phyloP scores from a whole-genome alignment of 1,140 invertebrate genomes.

The Hestina assimilis region DNA sequence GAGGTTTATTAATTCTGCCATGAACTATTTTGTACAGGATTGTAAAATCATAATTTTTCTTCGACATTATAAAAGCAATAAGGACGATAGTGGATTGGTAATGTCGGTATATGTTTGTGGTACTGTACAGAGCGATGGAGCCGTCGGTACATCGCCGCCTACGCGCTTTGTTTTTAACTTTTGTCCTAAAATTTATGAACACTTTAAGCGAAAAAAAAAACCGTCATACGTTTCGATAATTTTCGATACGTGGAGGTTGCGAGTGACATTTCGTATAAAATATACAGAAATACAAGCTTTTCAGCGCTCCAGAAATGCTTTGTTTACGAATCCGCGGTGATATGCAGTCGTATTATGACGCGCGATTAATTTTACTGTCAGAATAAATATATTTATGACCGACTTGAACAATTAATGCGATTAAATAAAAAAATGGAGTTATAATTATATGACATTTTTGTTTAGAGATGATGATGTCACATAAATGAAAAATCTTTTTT shows the following conservation, averaged over 20 bases:
- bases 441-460: too few relatives aligned
- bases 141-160: conserved; percentile 27
- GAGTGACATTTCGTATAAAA: conserved; percentile 4
- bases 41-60: too few relatives aligned
- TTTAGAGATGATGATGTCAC: too few relatives aligned
- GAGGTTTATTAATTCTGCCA: too few relatives aligned
- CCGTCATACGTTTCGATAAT: conserved; percentile 21
- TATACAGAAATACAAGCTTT: background rate
- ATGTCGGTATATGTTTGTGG: background rate
- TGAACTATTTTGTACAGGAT: too few relatives aligned
- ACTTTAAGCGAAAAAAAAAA: conserved; percentile 26
- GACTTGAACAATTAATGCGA: background rate
- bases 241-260: conserved; percentile 4
- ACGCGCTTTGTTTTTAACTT: conserved; percentile 35
- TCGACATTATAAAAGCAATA: too few relatives aligned
- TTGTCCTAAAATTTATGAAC: conserved; percentile 31
- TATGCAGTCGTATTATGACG: background rate
- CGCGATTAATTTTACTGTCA: background rate
- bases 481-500: too few relatives aligned
- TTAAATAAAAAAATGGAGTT: background rate
- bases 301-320: background rate
- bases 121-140: conserved; percentile 4
- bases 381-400: background rate
- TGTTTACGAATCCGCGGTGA: background rate
- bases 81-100: background rate